Evolutionary conservation across 2,113 vertebrate species (phyloP).

Genomic region (Lontra canadensis): DNA sequence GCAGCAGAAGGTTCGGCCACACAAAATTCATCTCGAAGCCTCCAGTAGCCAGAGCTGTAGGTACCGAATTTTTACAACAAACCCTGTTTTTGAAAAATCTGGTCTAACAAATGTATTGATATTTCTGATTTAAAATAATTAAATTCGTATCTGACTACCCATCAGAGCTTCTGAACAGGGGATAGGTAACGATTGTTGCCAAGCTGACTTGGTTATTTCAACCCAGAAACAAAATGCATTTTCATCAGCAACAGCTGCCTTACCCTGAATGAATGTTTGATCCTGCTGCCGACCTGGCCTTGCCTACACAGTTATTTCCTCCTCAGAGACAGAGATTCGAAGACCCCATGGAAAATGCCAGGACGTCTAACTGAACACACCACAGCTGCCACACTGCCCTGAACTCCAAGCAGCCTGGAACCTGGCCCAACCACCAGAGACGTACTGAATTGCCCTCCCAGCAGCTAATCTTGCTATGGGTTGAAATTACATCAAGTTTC

Average conservation of each 20-base stretch:
- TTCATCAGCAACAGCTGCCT: not conserved
- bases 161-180: not conserved
- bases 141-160: not conserved
- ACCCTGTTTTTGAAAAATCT: not conserved
- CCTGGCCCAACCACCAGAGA: not conserved
- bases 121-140: conserved; percentile 26
- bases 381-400: not conserved
- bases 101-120: not conserved
- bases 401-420: not conserved
- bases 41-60: not conserved
- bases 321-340: not conserved
- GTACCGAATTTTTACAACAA: not conserved
- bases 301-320: not conserved
- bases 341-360: not conserved
- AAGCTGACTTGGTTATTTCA: not conserved
- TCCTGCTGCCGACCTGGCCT: not conserved
- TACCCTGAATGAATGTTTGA: not conserved
- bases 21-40: not conserved
- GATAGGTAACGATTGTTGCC: not conserved
- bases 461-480: conserved; percentile 33
- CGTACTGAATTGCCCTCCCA: not conserved
- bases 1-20: too few species aligned
- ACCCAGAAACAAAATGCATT: not conserved
- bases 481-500: conserved; percentile 62
- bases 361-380: too few species aligned